phyloP scores from a whole-genome alignment of 2,888 invertebrate species.

The Autographa pulchrina region DNA sequence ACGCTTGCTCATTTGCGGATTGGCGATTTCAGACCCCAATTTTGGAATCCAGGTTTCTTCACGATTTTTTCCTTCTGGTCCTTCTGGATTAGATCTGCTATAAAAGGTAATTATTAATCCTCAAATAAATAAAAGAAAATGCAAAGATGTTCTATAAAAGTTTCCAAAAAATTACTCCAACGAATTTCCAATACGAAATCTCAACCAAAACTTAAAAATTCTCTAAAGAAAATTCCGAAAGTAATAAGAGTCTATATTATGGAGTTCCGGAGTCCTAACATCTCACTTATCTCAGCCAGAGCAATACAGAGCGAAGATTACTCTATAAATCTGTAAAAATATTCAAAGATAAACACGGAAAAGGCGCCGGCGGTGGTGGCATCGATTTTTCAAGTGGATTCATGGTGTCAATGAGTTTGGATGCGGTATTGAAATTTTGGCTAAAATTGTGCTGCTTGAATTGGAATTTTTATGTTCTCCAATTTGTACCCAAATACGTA shows the following conservation, averaged over 20 bases:
- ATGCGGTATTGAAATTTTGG: conserved; percentile 42
- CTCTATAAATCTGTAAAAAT: conserved; percentile 77
- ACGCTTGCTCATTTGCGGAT: no score
- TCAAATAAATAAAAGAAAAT: no score
- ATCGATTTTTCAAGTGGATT: conserved; percentile 50
- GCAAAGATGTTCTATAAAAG: no score
- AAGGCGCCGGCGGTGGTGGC: conserved; percentile 63
- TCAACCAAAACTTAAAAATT: neutral
- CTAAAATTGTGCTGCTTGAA: no score
- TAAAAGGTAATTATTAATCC: no score
- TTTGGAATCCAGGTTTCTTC: no score
- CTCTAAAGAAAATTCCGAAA: conserved; percentile 2
- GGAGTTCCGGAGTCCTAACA: conserved; percentile 29
- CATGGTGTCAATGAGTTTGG: conserved; percentile 24
- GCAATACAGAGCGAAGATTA: conserved; percentile 66
- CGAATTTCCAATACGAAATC: neutral
- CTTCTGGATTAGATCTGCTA: no score
- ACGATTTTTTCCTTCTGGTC: no score
- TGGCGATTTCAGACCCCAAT: no score
- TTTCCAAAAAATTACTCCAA: neutral
- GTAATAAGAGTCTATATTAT: conserved; percentile 23
- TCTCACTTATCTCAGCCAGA: conserved; percentile 53
- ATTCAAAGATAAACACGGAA: conserved; percentile 74
- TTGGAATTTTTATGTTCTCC: no score
- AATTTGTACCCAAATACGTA: no score